phyloP scores from a whole-genome alignment of 2,113 vertebrate species.

The Nanger granti region DNA sequence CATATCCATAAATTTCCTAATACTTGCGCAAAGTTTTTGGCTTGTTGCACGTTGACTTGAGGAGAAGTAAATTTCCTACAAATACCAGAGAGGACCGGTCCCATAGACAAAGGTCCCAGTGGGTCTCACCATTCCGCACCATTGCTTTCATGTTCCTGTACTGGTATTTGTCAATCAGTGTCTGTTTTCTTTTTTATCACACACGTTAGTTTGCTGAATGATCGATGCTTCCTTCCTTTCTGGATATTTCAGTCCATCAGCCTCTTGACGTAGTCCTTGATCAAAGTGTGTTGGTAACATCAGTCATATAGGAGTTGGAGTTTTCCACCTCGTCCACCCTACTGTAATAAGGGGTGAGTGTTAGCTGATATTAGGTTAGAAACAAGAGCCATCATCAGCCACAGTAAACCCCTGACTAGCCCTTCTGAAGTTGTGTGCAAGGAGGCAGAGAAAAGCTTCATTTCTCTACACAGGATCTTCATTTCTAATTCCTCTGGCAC shows the following conservation, averaged over 20 bases:
- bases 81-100: neutral
- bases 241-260: neutral
- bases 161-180: neutral
- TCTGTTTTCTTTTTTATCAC: neutral
- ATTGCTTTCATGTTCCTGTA: neutral
- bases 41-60: neutral
- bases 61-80: neutral
- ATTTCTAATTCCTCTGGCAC: neutral
- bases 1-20: neutral
- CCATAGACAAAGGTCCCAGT: neutral
- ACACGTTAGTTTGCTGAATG: neutral
- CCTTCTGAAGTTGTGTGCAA: neutral
- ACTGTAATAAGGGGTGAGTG: neutral
- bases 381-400: neutral
- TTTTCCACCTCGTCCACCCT: neutral
- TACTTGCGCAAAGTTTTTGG: neutral
- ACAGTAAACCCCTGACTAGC: neutral
- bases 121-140: neutral
- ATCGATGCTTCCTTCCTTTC: neutral
- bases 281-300: neutral
- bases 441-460: neutral
- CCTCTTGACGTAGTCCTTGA: neutral
- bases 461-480: neutral
- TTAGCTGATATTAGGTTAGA: neutral
- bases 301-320: neutral